Percentiles rank a stretch among this genome's conserved stretches.
These are phyloP conservation scores for Villa cingulata DNA, from an alignment of 2,888 invertebrate genomes.

Conservation along the genomic window DNA sequence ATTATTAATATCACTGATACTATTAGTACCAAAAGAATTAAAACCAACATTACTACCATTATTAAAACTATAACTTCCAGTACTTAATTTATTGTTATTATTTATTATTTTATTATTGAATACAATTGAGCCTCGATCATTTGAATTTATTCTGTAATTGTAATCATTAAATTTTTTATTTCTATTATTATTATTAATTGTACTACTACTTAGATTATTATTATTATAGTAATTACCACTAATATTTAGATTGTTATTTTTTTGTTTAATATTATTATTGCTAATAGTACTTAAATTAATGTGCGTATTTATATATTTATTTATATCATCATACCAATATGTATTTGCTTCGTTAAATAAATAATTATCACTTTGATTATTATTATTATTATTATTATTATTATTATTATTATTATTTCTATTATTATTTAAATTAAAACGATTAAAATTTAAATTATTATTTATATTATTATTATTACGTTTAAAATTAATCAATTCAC, in stretches of 20 bases:
- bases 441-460: background rate
- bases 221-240: too few species aligned
- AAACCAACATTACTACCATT: background rate
- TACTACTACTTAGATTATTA: too few species aligned
- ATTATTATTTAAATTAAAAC: too few species aligned
- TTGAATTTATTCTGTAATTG: background rate
- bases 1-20: background rate
- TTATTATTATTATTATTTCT: background rate
- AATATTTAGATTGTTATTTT: background rate
- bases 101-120: too few species aligned
- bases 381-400: constrained; percentile 8
- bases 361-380: constrained; percentile 7
- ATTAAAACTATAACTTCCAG: background rate
- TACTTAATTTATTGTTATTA: background rate
- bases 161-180: background rate
- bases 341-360: constrained; percentile 2
- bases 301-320: constrained; percentile 1
- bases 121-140: background rate
- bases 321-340: background rate
- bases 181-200: background rate
- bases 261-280: constrained; percentile 4
- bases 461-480: background rate
- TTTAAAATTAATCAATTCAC: constrained; percentile 7
- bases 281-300: constrained; percentile 9
- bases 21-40: background rate